Evolutionary conservation across 2,797 vertebrate species (phyloP).

Genomic region (Enteromius trimaculatus): DNA sequence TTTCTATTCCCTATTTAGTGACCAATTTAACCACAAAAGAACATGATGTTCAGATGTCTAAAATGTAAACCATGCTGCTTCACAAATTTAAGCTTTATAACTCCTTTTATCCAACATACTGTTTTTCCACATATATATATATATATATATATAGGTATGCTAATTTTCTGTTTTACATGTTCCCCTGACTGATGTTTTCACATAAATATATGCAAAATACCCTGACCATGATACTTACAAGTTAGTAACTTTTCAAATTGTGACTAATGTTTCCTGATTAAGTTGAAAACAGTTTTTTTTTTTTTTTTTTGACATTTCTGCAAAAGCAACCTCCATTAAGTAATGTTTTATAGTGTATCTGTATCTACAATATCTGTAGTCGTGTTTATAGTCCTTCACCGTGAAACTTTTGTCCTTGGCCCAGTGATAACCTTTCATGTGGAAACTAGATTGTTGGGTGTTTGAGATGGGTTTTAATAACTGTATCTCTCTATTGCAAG

Average conservation of each 20-base stretch:
- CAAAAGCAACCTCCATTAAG: neutral
- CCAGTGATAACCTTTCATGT: neutral
- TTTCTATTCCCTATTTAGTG: constrained; percentile 1
- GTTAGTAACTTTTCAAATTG: neutral
- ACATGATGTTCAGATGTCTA: constrained; percentile 49
- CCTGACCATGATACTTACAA: neutral
- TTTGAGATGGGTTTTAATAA: constrained; percentile 3
- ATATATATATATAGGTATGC: neutral
- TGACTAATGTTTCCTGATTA: neutral
- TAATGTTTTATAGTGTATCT: neutral
- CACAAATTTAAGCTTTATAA: neutral
- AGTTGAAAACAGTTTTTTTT: neutral
- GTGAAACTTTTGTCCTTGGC: neutral
- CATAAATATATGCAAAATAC: neutral
- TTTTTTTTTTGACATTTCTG: constrained; percentile 15
- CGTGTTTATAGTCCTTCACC: neutral
- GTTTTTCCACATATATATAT: neutral
- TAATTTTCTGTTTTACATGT: neutral
- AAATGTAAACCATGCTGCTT: neutral
- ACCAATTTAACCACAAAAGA: constrained; percentile 32
- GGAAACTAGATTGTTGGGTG: neutral
- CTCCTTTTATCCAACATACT: neutral
- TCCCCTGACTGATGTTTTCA: neutral
- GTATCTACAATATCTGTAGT: neutral
- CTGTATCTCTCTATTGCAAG: constrained; percentile 15